Base-by-base conservation (phyloP, 2,113 vertebrate species). In the Numida meleagris region DNA sequence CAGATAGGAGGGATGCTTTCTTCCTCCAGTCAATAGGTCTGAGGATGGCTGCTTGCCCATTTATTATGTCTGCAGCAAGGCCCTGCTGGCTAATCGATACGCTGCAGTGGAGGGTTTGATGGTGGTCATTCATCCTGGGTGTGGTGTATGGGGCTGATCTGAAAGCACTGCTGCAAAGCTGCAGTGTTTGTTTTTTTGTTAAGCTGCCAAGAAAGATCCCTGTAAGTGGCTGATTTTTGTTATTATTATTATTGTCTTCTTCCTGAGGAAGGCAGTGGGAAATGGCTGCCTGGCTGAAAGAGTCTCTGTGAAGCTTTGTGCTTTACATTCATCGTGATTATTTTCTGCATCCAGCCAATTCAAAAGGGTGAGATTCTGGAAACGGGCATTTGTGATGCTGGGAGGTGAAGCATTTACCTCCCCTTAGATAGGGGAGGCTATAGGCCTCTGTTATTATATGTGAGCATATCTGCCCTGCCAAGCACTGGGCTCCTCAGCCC, bases 231-330 rank as follows among this genome's bases (percentile, higher is more conserved):
- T 82, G 70, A 13, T 55, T 1, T 14, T 21, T 27, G 51, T 53
- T 53, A 10, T 24, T 51, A 4, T 31, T 14, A 21, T 18, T 23
- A 25, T 7, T 3, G 1, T 55, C 57, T 25, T 29, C 65, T 79
- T 45, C 61, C 50, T 2, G 6, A 70, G 73, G 76, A 71, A 93
- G 85, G 72, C 58, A 34, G 68, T 68, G 80, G 84, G 80, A 87
- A 95, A 95, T 53, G 86, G 83, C 90, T 84, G 86, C 86, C 77
- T 86, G 10, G 43, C 89, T 66, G 43, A 5, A 53, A 36, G 53
- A 68, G 19, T 6, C 34, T 50, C 43, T 2, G 14, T 1, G 36
- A n/a, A 63, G 51, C 93, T 66, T 43, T 62, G 61, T 57, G 58
- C 45, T 88, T 57, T 24, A 0, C 59, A 10, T 9, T 34, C 17